Base-by-base conservation (phyloP, 2,113 vertebrate species). In the Archilochus colubris region DNA sequence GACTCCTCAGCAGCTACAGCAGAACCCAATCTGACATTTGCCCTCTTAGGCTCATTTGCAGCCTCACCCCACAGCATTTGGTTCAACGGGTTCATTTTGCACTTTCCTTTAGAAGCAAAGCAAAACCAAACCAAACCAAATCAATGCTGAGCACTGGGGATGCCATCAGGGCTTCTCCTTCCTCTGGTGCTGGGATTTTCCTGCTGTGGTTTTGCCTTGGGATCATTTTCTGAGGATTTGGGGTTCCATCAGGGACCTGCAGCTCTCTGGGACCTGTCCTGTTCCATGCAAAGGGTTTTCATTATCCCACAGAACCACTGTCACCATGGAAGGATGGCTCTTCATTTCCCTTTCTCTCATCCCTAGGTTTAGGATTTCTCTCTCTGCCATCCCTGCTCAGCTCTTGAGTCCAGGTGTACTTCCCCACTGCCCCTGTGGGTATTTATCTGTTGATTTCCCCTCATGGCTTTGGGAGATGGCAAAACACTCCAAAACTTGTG, bases 41-140 rank as follows among this genome's bases (percentile, higher is more conserved):
- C 27, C 91, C 91, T 91, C 6, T 86, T 72, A 64, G 89, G 59
- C 87, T 96, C 89, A 91, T 93, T 89, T 89, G 62, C 73, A 94
- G 84, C 30, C 84, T 92, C 54, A 55, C 40, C 83, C 0, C 0
- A 11, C 10, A 68, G 84, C 58, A 24, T 53, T 91, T 62, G 50
- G n/a, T 74, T 38, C 73, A 58, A 79, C 30, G 6, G 81, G 67
- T 83, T 94, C 89, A 78, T 67, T 96, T 86, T 91, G 76, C 31
- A 23, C 72, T 86, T 88, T 38, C 58, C 28, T 66, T 55, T 30
- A 51, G 36, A 19, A 55, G 14, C 50, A 30, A 40, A 50, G 20
- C 8, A 9, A 48, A 48, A 79, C 50, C 44, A 63, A 50, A 40
- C 40, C 40, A 40, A 46, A 44, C n/a, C 62, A 88, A 68, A 91